Base-by-base conservation (phyloP, 2,797 vertebrate species). In the Chelidonichthys spinosus region DNA sequence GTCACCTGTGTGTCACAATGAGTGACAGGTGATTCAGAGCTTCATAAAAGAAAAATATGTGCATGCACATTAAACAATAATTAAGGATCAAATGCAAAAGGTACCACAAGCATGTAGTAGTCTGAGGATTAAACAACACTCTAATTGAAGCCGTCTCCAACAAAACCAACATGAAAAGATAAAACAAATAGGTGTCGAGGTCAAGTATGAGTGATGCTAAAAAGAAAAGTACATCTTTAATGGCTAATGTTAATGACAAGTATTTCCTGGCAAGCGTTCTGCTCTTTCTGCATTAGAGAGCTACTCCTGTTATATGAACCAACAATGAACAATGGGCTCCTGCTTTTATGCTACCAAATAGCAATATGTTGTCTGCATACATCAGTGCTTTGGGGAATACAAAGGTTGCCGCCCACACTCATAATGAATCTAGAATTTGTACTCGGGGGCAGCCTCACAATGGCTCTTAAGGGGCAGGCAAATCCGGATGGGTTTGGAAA, bases 361-460 rank as follows among this genome's bases (percentile, higher is more conserved):
- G 90, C 94, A 93, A 93, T 94, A 94, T 92, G 93, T 92, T 91
- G 90, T 91, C 84, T 93, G 89, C 86, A 88, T 89, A 88, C 85
- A 82, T 91, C 81, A 86, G 83, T 68, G 90, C 94, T 95, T 95
- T 89, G 69, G 94, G 93, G 92, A 94, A 93, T 93, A 90, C 88
- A 94, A 89, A 91, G 89, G 93, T 94, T 89, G 70, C 89, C 88
- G 92, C 93, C 90, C 91, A 94, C 93, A 85, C 89, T 93, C 91
- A 93, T 94, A 94, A 94, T 94, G 92, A 94, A 94, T 94, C 91
- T 93, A 89, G 90, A 93, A 92, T 94, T 88, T 90, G 89, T 92
- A 92, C 91, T 93, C 87, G 47, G 79, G 92, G 87, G 91, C 91
- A 84, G 83, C 83, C 83, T 89, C 88, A 93, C 92, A 93, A 93